Evolutionary conservation across 2,113 vertebrate species (phyloP).

Genomic region (Vimba vimba): DNA sequence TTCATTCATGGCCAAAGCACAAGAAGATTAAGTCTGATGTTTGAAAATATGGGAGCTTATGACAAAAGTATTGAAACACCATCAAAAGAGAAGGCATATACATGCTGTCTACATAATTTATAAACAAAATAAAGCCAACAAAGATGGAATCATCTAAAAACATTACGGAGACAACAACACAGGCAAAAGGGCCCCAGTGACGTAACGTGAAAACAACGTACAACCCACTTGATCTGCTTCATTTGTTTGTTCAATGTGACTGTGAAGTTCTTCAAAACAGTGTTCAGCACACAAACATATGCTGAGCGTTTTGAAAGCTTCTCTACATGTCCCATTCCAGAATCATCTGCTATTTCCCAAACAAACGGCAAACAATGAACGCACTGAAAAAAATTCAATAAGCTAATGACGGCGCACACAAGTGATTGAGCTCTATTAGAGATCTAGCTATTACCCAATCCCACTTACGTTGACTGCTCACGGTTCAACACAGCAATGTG

Average conservation of each 20-base stretch:
- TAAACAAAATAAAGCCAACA: conserved; percentile 8
- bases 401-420: conserved; percentile 38
- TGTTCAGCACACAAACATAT: conserved; percentile 14
- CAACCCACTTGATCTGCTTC: background rate
- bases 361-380: conserved; percentile 52
- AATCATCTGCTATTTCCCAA: conserved; percentile 57
- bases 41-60: background rate
- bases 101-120: background rate
- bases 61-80: conserved; percentile 2
- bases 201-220: background rate
- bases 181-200: background rate
- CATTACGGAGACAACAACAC: background rate
- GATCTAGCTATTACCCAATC: background rate
- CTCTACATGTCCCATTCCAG: conserved; percentile 39
- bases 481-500: background rate
- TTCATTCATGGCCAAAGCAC: background rate
- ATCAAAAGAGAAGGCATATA: background rate
- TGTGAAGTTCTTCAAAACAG: conserved; percentile 8
- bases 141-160: conserved; percentile 12
- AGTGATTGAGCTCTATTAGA: conserved; percentile 6
- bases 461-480: background rate
- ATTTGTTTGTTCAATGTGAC: conserved; percentile 7
- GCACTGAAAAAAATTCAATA: conserved; percentile 55
- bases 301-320: conserved; percentile 29
- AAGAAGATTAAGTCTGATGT: background rate